These are phyloP conservation scores for Pseudomyrmex gracilis DNA, from an alignment of 1,140 invertebrate genomes.

Conservation along the genomic window DNA sequence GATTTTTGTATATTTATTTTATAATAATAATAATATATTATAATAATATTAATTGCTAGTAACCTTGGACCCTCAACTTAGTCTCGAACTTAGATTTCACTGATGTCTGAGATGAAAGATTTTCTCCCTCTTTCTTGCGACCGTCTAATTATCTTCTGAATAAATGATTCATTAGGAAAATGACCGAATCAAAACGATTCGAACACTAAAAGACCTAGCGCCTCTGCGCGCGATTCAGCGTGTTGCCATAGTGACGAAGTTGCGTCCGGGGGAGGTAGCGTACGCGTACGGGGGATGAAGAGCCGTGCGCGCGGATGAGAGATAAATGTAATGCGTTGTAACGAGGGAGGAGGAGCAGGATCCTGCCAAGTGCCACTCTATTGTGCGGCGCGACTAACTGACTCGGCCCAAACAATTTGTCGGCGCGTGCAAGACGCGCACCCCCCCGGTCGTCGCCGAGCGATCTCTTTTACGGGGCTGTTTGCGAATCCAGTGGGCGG, in stretches of 20 bases:
- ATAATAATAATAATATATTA: no score
- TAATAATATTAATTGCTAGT: neutral
- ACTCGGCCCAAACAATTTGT: conserved; percentile 85
- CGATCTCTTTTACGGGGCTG: conserved; percentile 70
- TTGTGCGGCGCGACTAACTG: conserved; percentile 83
- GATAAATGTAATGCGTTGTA: conserved; percentile 82
- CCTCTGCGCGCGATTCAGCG: conserved; percentile 2
- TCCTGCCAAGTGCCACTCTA: conserved; percentile 82
- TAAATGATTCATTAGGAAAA: conserved; percentile 45
- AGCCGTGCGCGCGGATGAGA: conserved; percentile 77
- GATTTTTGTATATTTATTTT: conserved; percentile 10
- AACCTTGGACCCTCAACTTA: neutral
- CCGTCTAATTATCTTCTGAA: conserved; percentile 46
- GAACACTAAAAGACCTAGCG: neutral
- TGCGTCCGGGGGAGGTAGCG: conserved; percentile 63
- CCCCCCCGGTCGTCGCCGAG: conserved; percentile 46
- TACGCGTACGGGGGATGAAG: conserved; percentile 75
- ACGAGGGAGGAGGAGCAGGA: conserved; percentile 71
- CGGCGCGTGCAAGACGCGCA: conserved; percentile 71
- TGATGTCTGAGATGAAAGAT: conserved; percentile 31
- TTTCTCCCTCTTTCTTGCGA: neutral
- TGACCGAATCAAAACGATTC: conserved; percentile 46
- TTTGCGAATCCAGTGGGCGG: conserved; percentile 69
- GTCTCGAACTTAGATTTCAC: neutral
- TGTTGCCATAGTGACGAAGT: conserved; percentile 79